These are phyloP conservation scores for Parnassius orleans DNA, from an alignment of 2,888 invertebrate species.

Conservation along the genomic window DNA sequence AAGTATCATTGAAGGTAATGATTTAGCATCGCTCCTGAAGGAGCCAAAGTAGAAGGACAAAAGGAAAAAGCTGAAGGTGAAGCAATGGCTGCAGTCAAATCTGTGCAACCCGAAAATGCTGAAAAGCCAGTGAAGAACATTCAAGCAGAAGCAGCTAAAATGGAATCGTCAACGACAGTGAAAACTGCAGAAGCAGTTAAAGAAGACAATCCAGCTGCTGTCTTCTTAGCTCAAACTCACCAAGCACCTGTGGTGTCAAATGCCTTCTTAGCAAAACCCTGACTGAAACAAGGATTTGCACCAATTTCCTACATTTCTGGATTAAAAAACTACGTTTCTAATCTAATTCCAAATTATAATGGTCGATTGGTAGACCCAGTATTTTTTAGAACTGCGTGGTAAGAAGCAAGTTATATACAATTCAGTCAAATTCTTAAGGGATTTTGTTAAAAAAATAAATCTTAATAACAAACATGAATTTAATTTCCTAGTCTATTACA, in stretches of 20 bases:
- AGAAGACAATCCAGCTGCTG: slow-evolving; percentile 3
- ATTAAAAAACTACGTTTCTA: slow-evolving; percentile 5
- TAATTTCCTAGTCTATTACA: slow-evolving; percentile 10
- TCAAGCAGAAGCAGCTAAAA: slow-evolving; percentile 35
- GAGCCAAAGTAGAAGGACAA: slow-evolving; percentile 16
- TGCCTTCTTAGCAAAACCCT: slow-evolving; percentile 12
- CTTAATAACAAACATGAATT: slow-evolving; percentile 8
- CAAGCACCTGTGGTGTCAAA: neutral
- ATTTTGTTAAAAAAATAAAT: slow-evolving; percentile 14
- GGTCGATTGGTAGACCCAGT: slow-evolving; percentile 11
- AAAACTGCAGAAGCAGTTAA: slow-evolving; percentile 18
- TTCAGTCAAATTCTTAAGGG: neutral
- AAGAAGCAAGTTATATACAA: slow-evolving; percentile 7
- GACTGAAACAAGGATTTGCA: slow-evolving; percentile 16
- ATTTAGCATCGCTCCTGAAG: too few relatives aligned
- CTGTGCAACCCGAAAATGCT: slow-evolving; percentile 13
- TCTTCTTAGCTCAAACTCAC: slow-evolving; percentile 15
- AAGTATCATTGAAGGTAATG: too few relatives aligned
- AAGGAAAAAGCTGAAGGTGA: slow-evolving; percentile 30
- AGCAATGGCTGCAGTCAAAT: too few relatives aligned
- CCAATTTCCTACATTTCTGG: slow-evolving; percentile 18
- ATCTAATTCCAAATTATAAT: slow-evolving; percentile 9
- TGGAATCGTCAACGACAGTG: slow-evolving; percentile 28
- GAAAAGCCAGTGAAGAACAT: slow-evolving; percentile 33
- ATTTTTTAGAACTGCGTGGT: slow-evolving; percentile 12